phyloP scores from a whole-genome alignment of 2,113 vertebrate species.

The Spea multiplicata region DNA sequence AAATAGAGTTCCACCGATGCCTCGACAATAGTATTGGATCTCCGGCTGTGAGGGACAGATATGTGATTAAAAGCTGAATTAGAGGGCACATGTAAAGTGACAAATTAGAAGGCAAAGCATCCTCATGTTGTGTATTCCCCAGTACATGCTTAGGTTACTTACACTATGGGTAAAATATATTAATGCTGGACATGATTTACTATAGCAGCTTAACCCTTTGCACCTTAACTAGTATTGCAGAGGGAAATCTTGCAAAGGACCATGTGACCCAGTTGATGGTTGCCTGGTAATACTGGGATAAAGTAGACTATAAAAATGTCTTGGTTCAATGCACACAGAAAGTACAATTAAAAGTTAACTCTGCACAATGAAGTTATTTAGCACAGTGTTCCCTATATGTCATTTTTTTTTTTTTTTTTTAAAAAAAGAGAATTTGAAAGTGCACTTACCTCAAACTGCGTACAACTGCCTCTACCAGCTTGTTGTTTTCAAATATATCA shows the following conservation, averaged over 20 bases:
- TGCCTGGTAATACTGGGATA: background rate
- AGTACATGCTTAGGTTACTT: background rate
- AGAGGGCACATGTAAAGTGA: background rate
- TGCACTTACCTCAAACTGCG: background rate
- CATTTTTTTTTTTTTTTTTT: background rate
- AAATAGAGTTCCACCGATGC: conserved; percentile 8
- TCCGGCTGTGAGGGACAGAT: background rate
- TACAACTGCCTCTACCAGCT: conserved; percentile 7
- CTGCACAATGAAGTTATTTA: background rate
- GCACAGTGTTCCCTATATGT: background rate
- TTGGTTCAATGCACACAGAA: background rate
- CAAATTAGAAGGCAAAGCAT: background rate
- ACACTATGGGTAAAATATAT: background rate
- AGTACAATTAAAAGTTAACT: background rate
- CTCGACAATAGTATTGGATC: background rate
- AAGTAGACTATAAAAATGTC: background rate
- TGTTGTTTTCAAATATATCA: background rate
- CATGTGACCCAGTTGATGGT: too few species aligned
- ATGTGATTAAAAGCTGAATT: background rate
- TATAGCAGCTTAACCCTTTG: background rate
- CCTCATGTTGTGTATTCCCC: background rate
- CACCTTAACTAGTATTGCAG: too few species aligned
- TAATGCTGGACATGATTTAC: background rate
- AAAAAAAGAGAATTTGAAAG: background rate
- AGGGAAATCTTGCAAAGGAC: too few species aligned